A percentile compares a stretch with the other conserved stretches of the same genome.
These are phyloP conservation scores for Cactoblastis cactorum DNA, from an alignment of 2,888 invertebrate genomes.

Conservation along the genomic window DNA sequence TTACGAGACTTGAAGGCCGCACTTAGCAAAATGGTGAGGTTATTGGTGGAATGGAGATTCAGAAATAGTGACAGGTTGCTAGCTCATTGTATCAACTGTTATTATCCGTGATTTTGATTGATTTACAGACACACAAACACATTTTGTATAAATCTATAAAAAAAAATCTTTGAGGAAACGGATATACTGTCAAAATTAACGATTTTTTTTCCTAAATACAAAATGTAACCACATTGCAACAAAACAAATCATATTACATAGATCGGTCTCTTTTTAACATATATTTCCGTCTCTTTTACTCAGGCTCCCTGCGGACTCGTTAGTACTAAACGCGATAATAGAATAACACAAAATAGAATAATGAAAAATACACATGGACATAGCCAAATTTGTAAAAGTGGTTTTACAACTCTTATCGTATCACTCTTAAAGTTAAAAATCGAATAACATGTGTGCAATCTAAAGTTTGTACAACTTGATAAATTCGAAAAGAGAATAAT, in stretches of 20 bases:
- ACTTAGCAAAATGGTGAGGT: too few species aligned
- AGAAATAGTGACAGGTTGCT: too few species aligned
- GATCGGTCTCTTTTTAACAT: constrained; percentile 31
- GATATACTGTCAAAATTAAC: constrained; percentile 26
- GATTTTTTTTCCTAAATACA: constrained; percentile 39
- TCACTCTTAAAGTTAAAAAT: constrained; percentile 27
- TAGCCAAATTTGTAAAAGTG: constrained; percentile 21
- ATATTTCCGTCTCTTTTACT: constrained; percentile 34
- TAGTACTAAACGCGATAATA: constrained; percentile 69
- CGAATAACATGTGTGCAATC: background rate
- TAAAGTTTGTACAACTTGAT: background rate
- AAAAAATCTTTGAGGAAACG: constrained; percentile 4
- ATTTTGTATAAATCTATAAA: too few species aligned
- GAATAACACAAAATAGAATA: constrained; percentile 70
- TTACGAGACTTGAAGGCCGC: too few species aligned
- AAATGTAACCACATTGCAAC: constrained; percentile 47
- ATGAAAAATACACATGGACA: constrained; percentile 53
- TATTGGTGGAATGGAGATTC: too few species aligned
- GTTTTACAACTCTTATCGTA: constrained; percentile 18
- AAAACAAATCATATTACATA: constrained; percentile 51
- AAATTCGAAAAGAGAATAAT: constrained; percentile 7
- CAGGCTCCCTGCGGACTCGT: constrained; percentile 67
- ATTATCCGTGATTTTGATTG: too few species aligned
- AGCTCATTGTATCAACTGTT: too few species aligned
- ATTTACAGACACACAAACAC: too few species aligned